A percentile compares a stretch with the other conserved stretches of the same genome.
phyloP scores from a whole-genome alignment of 2,797 vertebrate species.

The Tokudaia tokunoshimensis region DNA sequence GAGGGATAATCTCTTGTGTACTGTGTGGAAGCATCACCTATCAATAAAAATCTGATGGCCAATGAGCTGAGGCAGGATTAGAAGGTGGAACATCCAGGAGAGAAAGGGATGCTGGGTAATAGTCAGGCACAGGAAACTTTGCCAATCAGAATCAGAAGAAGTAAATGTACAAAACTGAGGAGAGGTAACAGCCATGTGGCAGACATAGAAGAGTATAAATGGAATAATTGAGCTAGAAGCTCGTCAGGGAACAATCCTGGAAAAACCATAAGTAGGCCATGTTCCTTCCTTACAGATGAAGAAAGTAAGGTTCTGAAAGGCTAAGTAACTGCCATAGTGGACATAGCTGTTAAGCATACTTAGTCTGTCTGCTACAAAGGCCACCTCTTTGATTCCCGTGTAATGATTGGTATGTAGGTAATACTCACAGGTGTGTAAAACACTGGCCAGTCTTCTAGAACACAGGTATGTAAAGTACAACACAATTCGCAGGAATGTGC shows the following conservation, averaged over 20 bases:
- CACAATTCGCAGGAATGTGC: not conserved
- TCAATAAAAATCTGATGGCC: too few species aligned
- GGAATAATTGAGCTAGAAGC: not conserved
- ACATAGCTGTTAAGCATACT: not conserved
- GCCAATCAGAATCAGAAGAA: not conserved
- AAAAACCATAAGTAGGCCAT: not conserved
- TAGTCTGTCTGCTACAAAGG: not conserved
- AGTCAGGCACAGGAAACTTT: not conserved
- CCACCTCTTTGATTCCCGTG: not conserved
- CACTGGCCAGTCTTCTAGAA: not conserved
- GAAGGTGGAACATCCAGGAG: too few species aligned
- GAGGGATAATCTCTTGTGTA: too few species aligned
- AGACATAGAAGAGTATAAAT: not conserved
- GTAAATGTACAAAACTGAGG: not conserved
- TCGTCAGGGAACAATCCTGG: not conserved
- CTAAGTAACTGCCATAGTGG: not conserved
- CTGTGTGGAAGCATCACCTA: too few species aligned
- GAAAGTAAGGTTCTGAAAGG: not conserved
- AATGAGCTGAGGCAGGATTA: too few species aligned
- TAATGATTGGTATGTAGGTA: too few species aligned
- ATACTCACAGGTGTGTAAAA: not conserved
- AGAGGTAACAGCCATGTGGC: not conserved
- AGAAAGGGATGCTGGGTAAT: not conserved
- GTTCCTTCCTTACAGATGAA: not conserved
- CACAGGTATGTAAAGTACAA: not conserved